Evolutionary conservation across 2,888 invertebrate species (phyloP).

Genomic region (Galerucella calmariensis): DNA sequence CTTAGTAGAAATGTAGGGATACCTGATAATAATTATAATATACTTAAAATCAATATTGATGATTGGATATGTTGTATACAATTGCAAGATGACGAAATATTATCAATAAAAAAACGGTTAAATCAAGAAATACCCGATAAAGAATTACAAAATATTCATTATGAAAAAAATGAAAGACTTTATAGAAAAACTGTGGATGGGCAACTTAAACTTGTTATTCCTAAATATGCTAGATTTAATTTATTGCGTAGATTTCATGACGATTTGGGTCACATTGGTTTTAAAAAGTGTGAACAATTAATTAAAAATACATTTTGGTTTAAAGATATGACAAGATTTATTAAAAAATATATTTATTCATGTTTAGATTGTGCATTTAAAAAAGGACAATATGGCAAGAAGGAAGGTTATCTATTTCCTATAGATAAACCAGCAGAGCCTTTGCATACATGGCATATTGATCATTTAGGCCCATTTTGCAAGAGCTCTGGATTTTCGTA

Average conservation of each 20-base stretch:
- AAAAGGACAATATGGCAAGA: slow-evolving; percentile 30
- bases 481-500: slow-evolving; percentile 18
- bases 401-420: slow-evolving; percentile 32
- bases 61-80: slow-evolving; percentile 48
- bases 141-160: not conserved
- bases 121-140: too few species aligned
- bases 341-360: slow-evolving; percentile 36
- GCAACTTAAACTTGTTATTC: not conserved
- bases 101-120: not conserved
- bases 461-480: slow-evolving; percentile 38
- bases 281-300: slow-evolving; percentile 25
- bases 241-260: not conserved
- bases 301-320: too few species aligned
- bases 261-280: not conserved
- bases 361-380: slow-evolving; percentile 28
- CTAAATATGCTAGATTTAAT: not conserved
- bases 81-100: slow-evolving; percentile 14
- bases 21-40: too few species aligned
- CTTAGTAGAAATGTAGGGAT: not conserved
- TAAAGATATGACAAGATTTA: slow-evolving; percentile 16
- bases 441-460: slow-evolving; percentile 43
- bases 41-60: slow-evolving; percentile 34
- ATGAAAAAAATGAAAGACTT: not conserved
- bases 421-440: slow-evolving; percentile 37
- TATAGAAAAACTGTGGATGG: not conserved